These are phyloP conservation scores for Arbacia lixula DNA, from an alignment of 53 echinoderm and acorn worm species.

Conservation along the genomic window DNA sequence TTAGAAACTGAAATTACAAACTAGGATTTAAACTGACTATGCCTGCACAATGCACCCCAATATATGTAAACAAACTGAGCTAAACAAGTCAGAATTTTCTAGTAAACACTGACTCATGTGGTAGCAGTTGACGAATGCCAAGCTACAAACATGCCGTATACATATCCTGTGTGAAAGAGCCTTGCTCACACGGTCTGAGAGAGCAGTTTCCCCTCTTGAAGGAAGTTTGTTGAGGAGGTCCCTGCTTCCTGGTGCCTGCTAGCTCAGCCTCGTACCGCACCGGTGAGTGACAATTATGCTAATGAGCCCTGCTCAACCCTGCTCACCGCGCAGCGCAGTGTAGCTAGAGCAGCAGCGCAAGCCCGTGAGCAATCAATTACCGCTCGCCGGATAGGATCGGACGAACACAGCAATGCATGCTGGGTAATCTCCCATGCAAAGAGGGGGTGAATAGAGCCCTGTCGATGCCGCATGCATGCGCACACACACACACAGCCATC, in stretches of 20 bases:
- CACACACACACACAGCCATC: conserved; percentile 9
- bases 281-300: conserved; percentile 54
- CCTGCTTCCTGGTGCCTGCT: conserved; percentile 41
- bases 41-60: no score
- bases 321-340: conserved; percentile 13
- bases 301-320: conserved; percentile 17
- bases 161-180: conserved; percentile 21
- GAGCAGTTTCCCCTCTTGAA: no score
- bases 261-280: neutral
- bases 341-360: neutral
- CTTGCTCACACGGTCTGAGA: neutral
- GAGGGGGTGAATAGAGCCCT: conserved; percentile 25
- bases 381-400: conserved; percentile 27
- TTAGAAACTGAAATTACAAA: no score
- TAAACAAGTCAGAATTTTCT: no score
- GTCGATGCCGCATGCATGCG: conserved; percentile 16
- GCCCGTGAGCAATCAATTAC: conserved; percentile 60
- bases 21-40: no score
- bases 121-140: no score
- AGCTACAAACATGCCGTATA: no score
- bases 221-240: conserved; percentile 50
- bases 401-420: conserved; percentile 5
- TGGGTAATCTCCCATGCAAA: conserved; percentile 19
- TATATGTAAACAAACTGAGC: no score
- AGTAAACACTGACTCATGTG: no score